Evolutionary conservation across 2,113 vertebrate species (phyloP), one percentile per base, ranked within the genome.

Genomic region (Microtus oregoni): DNA sequence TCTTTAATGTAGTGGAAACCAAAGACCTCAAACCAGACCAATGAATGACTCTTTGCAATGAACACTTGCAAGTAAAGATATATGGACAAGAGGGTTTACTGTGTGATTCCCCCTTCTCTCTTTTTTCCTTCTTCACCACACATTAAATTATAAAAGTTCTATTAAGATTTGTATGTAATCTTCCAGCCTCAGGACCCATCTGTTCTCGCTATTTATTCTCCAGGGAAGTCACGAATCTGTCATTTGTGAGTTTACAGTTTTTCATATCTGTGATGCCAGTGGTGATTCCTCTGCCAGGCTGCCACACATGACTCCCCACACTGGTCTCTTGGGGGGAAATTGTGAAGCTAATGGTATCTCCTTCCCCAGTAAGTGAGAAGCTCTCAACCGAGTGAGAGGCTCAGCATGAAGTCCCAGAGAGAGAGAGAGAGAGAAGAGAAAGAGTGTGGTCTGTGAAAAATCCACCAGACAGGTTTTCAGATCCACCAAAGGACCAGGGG

Each of bases 201-300:
- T 98, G 98, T 98, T 98, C 98, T 92, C 44, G 88, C 97, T 98
- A 98, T 95, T 98, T 97, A 96, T 96, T 98, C 97, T 98, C 83
- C 89, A 0, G 7, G 97, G 98, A 98, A 98, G 98, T 98, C 98
- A 99, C 95, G 97, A 98, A 96, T 98, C 96, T 67, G 96, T 92
- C 96, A 97, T 95, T 97, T 97, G 94, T 1, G 41, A 94, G 78
- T 92, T 96, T 90, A 90, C 91, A 91, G 94, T n/a, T 94, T 88
- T 90, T 63, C 6, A 0, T 79, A 44, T 65, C 70, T 1, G 9
- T 0, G 12, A 63, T 44, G 90, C 91, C 63, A 17, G 35, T 7
- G 72, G 85, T 86, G 47, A 95, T 96, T 93, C 94, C 95, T 96
- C 65, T 15, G 47, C 0, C 28, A 86, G 94, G 61, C 77, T 55